Evolutionary conservation across 1,140 invertebrate species (phyloP).

Genomic region (Drosophila lini): DNA sequence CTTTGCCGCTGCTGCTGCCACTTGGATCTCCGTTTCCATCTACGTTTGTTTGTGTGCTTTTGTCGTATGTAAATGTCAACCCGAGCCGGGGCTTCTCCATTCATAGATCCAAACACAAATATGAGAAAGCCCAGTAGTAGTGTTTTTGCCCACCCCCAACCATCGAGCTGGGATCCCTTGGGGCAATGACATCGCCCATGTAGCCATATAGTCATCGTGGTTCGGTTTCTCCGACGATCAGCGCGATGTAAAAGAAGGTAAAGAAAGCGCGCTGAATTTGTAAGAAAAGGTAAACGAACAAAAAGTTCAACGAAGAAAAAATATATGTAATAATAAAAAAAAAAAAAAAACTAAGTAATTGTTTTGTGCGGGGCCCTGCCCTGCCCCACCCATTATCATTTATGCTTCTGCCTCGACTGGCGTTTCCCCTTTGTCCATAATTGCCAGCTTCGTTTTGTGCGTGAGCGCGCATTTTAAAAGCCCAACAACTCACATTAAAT

Average conservation of each 20-base stretch:
- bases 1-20: not conserved
- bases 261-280: conserved; percentile 75
- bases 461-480: conserved; percentile 58
- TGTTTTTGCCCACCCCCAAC: conserved; percentile 21
- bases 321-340: conserved; percentile 14
- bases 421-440: conserved; percentile 54
- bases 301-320: conserved; percentile 33
- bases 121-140: conserved; percentile 67
- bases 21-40: conserved; percentile 15
- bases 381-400: conserved; percentile 61
- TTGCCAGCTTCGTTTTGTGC: conserved; percentile 52
- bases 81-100: conserved; percentile 29
- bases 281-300: conserved; percentile 54
- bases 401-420: conserved; percentile 32
- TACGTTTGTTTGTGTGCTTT: conserved; percentile 7
- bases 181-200: conserved; percentile 61
- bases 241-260: conserved; percentile 28
- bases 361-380: conserved; percentile 49
- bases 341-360: conserved; percentile 60
- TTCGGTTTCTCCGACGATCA: conserved; percentile 53
- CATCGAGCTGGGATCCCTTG: conserved; percentile 29
- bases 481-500: conserved; percentile 51
- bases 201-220: conserved; percentile 11
- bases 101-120: conserved; percentile 25
- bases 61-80: conserved; percentile 53